Conservation (phyloP, 2,113 vertebrate genomes). For the Osmerus eperlanus region DNA sequence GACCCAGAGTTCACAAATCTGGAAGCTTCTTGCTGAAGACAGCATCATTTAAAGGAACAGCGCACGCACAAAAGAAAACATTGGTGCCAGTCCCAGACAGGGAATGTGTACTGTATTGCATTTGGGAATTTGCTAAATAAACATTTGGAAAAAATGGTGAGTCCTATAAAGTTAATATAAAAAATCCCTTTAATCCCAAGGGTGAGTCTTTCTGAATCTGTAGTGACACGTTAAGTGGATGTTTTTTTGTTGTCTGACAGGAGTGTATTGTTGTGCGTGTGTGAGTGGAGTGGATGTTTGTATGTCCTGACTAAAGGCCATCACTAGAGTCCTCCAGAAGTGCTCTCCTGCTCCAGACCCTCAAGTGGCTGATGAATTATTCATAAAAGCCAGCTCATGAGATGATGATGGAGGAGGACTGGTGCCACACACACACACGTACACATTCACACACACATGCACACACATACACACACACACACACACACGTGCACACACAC, state of each 20-base stretch:
- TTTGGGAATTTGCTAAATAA: too few relatives aligned
- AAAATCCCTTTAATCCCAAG: too few relatives aligned
- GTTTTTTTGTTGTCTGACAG: not conserved
- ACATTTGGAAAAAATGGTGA: too few relatives aligned
- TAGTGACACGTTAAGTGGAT: conserved; percentile 50
- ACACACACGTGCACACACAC: conserved; percentile 26
- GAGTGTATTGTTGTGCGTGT: too few relatives aligned
- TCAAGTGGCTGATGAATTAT: conserved; percentile 74
- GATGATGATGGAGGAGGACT: conserved; percentile 56
- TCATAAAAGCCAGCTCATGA: conserved; percentile 62
- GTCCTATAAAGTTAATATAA: too few relatives aligned
- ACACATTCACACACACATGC: not conserved
- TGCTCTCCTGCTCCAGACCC: conserved; percentile 60
- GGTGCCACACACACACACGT: conserved; percentile 30
- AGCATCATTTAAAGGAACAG: too few relatives aligned
- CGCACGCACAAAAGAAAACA: too few relatives aligned
- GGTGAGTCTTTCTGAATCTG: conserved; percentile 19
- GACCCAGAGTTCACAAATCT: not conserved
- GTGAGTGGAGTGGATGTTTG: conserved; percentile 26
- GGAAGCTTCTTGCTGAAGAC: conserved; percentile 1
- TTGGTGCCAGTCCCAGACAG: too few relatives aligned
- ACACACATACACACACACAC: not conserved
- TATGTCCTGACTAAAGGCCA: conserved; percentile 54
- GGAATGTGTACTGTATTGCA: too few relatives aligned
- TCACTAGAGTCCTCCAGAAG: conserved; percentile 59